Conservation (phyloP, 2,113 vertebrate species). For the Tautogolabrus adspersus region DNA sequence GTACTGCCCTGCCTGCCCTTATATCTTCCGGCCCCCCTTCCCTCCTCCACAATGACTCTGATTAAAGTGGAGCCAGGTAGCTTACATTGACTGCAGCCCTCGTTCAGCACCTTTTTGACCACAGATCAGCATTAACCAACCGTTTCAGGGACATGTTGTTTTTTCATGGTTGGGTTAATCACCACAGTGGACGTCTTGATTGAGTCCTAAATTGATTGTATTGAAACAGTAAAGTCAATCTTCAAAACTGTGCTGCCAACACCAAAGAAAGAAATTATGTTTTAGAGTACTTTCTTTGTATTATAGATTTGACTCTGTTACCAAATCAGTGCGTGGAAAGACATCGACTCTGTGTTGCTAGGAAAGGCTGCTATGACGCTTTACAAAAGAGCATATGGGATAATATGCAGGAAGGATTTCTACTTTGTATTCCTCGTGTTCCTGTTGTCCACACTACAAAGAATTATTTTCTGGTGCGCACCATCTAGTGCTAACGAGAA, state of each 20-base stretch:
- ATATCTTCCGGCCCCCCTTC: background rate
- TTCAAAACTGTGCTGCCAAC: background rate
- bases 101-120: conserved; percentile 5
- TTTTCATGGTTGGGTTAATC: conserved; percentile 34
- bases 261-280: too few relatives aligned
- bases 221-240: conserved; percentile 8
- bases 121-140: conserved; percentile 38
- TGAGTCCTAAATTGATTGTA: conserved; percentile 30
- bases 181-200: conserved; percentile 8
- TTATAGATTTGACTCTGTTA: too few relatives aligned
- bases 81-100: conserved; percentile 44
- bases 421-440: too few relatives aligned
- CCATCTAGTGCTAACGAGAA: too few relatives aligned
- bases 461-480: too few relatives aligned
- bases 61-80: conserved; percentile 34
- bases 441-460: too few relatives aligned
- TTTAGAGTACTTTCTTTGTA: too few relatives aligned
- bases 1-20: conserved; percentile 6
- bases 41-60: conserved; percentile 14
- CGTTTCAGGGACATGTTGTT: conserved; percentile 33
- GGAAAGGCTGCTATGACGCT: too few relatives aligned
- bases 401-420: too few relatives aligned
- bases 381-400: too few relatives aligned
- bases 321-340: too few relatives aligned
- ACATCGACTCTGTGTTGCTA: too few relatives aligned